Base-by-base conservation (phyloP, 2,113 vertebrate genomes). In the Lates calcarifer region DNA sequence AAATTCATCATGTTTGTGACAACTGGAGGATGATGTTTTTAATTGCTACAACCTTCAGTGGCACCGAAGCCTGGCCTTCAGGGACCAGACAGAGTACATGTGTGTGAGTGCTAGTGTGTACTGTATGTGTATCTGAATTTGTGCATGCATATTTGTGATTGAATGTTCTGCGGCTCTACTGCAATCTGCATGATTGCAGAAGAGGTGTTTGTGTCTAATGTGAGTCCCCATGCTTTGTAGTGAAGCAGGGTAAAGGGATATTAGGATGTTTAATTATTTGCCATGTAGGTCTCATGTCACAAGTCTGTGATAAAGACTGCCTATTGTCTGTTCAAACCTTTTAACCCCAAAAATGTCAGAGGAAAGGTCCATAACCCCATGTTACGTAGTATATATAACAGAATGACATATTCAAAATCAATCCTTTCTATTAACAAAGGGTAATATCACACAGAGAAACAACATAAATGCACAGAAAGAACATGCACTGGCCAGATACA, bases 1-100 rank as follows among this genome's bases (percentile, higher is more conserved):
- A 87, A 91, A 93, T 94, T 92, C 90, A 94, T 94, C 92, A 94
- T 90, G 86, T 92, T 91, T 91, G 86, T 94, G 91, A 92, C 93
- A 93, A 92, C 77, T 83, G 51, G 78, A 87, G 90, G 90, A 92
- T 87, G 89, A 93, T 91, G 84, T 90, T 94, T 92, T 92, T 94
- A 94, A 94, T 94, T 94, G 90, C 83, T 90, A 91, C 90, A 93
- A 91, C 87, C 91, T 91, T 87, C 87, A 75, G 88, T 90, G 90
- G 82, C 82, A 86, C 75, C 31, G 62, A 77, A 73, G 86, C 87
- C 83, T 75, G 78, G 85, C 85, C 92, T 87, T 85, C 20, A 90
- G 90, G 92, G 91, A 94, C 81, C 87, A 64, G 74, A 72, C 63
- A 66, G 56, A 29, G 61, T 67, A 70, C 74, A 35, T 78, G 65